phyloP scores from a whole-genome alignment of 2,888 invertebrate genomes.

The Epinotia ramella region DNA sequence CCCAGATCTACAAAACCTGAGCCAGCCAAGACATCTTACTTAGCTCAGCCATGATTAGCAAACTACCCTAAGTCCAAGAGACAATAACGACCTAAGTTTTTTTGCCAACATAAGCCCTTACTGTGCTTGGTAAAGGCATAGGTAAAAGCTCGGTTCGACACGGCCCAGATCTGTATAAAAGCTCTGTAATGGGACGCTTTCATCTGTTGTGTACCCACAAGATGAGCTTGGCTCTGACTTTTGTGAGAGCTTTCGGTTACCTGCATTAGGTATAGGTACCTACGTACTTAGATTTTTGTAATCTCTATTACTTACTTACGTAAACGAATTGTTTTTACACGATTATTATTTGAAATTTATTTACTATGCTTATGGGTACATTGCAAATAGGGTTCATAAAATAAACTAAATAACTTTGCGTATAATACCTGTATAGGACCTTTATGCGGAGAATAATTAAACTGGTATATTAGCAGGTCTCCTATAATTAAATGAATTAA shows the following conservation, averaged over 20 bases:
- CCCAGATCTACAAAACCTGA: neutral
- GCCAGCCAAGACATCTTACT: constrained; percentile 2
- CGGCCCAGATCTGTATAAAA: constrained; percentile 36
- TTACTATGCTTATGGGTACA: no score
- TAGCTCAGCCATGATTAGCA: constrained; percentile 8
- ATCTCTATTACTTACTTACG: no score
- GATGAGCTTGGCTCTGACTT: constrained; percentile 27
- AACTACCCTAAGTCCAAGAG: neutral
- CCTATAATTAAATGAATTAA: no score
- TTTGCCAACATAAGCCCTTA: neutral
- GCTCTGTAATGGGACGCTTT: constrained; percentile 36
- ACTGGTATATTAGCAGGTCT: no score
- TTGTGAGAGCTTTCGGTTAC: constrained; percentile 30
- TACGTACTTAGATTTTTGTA: neutral
- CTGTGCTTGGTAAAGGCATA: no score
- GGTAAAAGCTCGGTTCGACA: constrained; percentile 16
- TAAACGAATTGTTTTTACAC: no score
- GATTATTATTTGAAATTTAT: no score
- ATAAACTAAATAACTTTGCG: no score
- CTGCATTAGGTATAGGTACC: constrained; percentile 12
- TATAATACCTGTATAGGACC: no score
- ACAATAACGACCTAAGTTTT: neutral
- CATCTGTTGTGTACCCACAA: constrained; percentile 30
- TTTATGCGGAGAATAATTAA: no score
- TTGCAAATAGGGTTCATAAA: no score